Base-by-base conservation (phyloP, 35 echinoderm and acorn worm genomes). In the Heliocidaris erythrogramma region DNA sequence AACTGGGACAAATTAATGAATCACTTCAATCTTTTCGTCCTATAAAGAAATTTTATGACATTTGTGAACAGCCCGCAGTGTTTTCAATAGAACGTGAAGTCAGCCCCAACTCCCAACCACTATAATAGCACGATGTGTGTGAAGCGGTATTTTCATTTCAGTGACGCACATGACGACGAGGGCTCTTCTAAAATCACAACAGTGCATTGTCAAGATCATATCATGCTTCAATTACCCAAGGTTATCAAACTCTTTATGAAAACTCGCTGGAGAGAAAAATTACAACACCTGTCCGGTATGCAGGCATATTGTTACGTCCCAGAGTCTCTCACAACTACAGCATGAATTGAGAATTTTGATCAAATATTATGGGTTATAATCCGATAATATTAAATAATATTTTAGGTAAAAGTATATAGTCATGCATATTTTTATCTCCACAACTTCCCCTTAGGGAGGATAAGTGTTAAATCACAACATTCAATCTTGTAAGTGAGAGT, bases 191-290 rank as follows among this genome's bases (percentile, higher is more conserved):
- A 48, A 32, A 48, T 48, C 87, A 47, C 87, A 48, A 89, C 31
- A 48, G 87, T 47, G 87, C 29, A 89, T 47, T 89, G 87, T 89
- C 87, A 89, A 89, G 31, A 89, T 89, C 87, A 48, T 48, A 89
- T 32, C 87, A 48, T 16, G 87, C 87, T 89, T 89, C 87, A 89
- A 89, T 89, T 47, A 47, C 29, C 87, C 87, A 89, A 89, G 87
- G 87, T 89, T 48, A 89, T 89, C 42, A 89, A 89, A 89, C 87
- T 89, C 87, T 89, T 48, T 89, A 47, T 89, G 87, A 48, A 48
- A 16, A 32, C 32, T 89, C 31, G 11, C 87, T 48, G 47, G 47
- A 32, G 31, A 48, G 31, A 35, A 89, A 89, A 89, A 89, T 89
- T 30, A 89, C 87, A 89, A 47, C 87, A 89, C 87, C 65, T 78